Evolutionary conservation across 1,140 invertebrate species (phyloP).

Genomic region (Papilio polytes): DNA sequence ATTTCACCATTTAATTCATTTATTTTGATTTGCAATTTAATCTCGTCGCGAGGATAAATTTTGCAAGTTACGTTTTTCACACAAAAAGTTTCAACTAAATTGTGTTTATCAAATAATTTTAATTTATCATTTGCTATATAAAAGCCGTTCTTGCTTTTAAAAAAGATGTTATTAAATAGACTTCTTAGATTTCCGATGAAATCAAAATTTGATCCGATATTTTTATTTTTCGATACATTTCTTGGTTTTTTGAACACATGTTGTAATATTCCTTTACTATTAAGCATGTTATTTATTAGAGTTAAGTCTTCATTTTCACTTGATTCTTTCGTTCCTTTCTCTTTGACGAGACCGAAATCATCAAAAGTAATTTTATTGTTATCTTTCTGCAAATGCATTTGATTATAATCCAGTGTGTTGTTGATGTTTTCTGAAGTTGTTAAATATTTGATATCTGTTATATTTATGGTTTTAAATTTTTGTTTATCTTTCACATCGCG

Average conservation of each 20-base stretch:
- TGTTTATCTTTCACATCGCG: background rate
- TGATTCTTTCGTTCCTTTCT: background rate
- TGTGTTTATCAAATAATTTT: slow-evolving; percentile 42
- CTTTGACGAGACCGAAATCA: slow-evolving; percentile 41
- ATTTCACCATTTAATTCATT: slow-evolving; percentile 59
- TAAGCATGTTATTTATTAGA: slow-evolving; percentile 28
- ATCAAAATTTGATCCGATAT: background rate
- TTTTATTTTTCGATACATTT: slow-evolving; percentile 27
- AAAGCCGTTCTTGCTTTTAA: background rate
- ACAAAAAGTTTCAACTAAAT: slow-evolving; percentile 57
- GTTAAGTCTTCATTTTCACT: slow-evolving; percentile 9
- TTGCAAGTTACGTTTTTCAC: slow-evolving; percentile 58
- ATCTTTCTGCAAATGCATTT: slow-evolving; percentile 31
- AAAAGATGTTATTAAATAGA: slow-evolving; percentile 21
- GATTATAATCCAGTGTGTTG: slow-evolving; percentile 12
- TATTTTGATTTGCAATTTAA: slow-evolving; percentile 55
- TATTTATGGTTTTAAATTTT: background rate
- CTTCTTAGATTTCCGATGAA: slow-evolving; percentile 2
- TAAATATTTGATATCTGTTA: slow-evolving; percentile 2
- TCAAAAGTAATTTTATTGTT: slow-evolving; percentile 46
- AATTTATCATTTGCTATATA: slow-evolving; percentile 25
- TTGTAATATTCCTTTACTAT: slow-evolving; percentile 26
- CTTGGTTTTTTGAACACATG: slow-evolving; percentile 19
- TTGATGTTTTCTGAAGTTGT: background rate
- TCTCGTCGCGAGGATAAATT: slow-evolving; percentile 47